phyloP scores from a whole-genome alignment of 2,888 invertebrate species.

The Ormyrus labotus region DNA sequence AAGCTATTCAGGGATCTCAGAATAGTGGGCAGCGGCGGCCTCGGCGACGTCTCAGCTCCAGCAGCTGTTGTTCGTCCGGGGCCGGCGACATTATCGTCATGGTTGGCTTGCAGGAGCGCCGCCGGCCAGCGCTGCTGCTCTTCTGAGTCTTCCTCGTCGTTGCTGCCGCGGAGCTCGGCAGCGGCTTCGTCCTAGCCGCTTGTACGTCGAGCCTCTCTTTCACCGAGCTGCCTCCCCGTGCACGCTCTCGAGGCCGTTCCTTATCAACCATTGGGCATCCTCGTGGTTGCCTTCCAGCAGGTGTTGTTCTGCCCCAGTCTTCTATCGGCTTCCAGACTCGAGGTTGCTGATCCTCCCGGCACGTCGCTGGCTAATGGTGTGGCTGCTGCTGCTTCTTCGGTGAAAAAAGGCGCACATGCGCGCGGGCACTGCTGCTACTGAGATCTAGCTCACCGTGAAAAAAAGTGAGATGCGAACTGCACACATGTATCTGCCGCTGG shows the following conservation, averaged over 20 bases:
- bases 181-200: background rate
- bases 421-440: too few relatives aligned
- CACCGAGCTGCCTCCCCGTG: slow-evolving; percentile 8
- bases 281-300: slow-evolving; percentile 51
- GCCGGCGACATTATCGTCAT: slow-evolving; percentile 38
- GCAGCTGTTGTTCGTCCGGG: slow-evolving; percentile 12
- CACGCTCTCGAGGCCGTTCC: slow-evolving; percentile 26
- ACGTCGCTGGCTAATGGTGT: too few relatives aligned
- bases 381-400: background rate
- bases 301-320: slow-evolving; percentile 7
- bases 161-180: slow-evolving; percentile 2
- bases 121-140: slow-evolving; percentile 27
- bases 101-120: slow-evolving; percentile 19
- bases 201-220: too few relatives aligned
- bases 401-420: slow-evolving; percentile 2
- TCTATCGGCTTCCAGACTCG: too few relatives aligned
- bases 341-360: too few relatives aligned
- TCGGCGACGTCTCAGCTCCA: background rate
- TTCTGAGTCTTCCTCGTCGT: background rate
- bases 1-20: background rate
- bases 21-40: background rate
- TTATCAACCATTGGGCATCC: slow-evolving; percentile 57
- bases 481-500: too few relatives aligned
- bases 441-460: too few relatives aligned
- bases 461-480: too few relatives aligned